Conservation (phyloP, 2,888 invertebrate genomes). For the Oligia latruncula region DNA sequence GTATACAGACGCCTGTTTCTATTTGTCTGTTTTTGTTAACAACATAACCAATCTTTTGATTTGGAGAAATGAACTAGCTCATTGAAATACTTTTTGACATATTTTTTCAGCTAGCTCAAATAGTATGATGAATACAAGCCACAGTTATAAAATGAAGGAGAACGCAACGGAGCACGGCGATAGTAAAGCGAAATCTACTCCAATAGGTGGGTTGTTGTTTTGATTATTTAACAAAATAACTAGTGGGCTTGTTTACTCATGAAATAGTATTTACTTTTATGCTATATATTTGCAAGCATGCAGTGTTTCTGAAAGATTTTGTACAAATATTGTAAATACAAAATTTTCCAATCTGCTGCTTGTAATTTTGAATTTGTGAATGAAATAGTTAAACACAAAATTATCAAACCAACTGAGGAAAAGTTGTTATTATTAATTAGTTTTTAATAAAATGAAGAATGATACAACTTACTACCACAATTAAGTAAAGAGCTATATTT, state of each 20-base stretch:
- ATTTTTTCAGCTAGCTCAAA: constrained; percentile 51
- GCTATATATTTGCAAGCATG: background rate
- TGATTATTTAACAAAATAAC: background rate
- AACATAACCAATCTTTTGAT: constrained; percentile 15
- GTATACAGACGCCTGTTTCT: background rate
- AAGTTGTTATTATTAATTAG: background rate
- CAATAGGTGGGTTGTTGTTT: constrained; percentile 78
- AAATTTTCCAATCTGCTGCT: background rate
- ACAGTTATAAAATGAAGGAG: constrained; percentile 83
- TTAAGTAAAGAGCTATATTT: background rate
- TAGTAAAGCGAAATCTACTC: constrained; percentile 83
- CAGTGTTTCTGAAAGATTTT: background rate
- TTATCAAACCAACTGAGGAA: background rate
- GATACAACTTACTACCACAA: background rate
- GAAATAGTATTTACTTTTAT: background rate
- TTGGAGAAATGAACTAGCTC: constrained; percentile 20
- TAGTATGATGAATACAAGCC: constrained; percentile 78
- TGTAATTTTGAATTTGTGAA: background rate
- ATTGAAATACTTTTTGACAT: constrained; percentile 24
- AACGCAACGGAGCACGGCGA: constrained; percentile 77
- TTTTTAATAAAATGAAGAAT: background rate
- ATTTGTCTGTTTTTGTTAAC: background rate
- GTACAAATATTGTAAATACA: too few species aligned
- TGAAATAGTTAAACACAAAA: background rate
- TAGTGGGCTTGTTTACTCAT: constrained; percentile 15